These are phyloP conservation scores for Apis dorsata DNA, from an alignment of 1,140 invertebrate genomes.

Conservation along the genomic window DNA sequence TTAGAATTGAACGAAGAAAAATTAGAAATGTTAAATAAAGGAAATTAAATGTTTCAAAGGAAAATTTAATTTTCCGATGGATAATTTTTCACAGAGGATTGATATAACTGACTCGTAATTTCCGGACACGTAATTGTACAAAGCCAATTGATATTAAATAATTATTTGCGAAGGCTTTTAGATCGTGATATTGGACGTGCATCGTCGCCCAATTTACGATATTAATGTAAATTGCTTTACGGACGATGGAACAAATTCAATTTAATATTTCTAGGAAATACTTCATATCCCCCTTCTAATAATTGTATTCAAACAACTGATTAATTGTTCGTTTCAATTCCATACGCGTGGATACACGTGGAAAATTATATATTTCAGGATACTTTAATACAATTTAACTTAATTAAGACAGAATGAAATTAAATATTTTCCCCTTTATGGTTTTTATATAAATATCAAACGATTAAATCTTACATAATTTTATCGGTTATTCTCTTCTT, in stretches of 20 bases:
- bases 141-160: background rate
- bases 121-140: background rate
- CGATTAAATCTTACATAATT: background rate
- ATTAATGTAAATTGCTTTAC: constrained; percentile 7
- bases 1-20: no score
- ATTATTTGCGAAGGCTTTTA: background rate
- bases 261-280: background rate
- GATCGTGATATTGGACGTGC: background rate
- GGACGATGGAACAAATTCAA: background rate
- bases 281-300: background rate
- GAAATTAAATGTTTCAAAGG: background rate
- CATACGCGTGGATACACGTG: background rate
- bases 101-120: background rate
- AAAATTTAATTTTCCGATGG: background rate
- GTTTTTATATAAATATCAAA: no score
- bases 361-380: background rate
- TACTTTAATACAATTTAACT: no score
- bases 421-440: no score
- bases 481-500: background rate
- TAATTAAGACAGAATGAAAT: no score
- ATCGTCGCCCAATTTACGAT: background rate
- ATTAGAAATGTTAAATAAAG: background rate
- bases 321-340: background rate
- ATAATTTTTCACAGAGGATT: background rate
- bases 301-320: background rate